phyloP scores from a whole-genome alignment of 2,888 invertebrate species.

The Itoplectis maculator region DNA sequence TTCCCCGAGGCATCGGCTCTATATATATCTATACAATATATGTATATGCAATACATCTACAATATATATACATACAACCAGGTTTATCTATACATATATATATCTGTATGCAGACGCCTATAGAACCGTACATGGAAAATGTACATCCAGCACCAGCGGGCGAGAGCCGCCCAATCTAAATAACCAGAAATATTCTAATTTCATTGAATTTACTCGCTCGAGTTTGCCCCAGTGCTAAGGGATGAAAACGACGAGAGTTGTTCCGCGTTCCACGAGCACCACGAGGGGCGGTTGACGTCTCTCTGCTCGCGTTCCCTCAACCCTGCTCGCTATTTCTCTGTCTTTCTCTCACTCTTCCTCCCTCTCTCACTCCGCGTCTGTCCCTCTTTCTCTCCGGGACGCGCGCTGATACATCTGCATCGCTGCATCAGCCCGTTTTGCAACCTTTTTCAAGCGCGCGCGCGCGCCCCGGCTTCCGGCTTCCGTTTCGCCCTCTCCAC shows the following conservation, averaged over 20 bases:
- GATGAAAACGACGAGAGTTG: slow-evolving; percentile 45
- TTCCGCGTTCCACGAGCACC: neutral
- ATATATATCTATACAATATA: neutral
- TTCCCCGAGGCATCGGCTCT: slow-evolving; percentile 35
- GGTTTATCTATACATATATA: neutral
- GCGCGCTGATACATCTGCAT: slow-evolving; percentile 53
- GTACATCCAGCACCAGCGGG: slow-evolving; percentile 9
- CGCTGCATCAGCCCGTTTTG: slow-evolving; percentile 24
- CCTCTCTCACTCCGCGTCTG: no score
- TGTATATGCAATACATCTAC: neutral
- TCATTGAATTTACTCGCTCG: slow-evolving; percentile 68
- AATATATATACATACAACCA: neutral
- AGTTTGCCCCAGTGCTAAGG: slow-evolving; percentile 51
- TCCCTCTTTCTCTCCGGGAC: neutral
- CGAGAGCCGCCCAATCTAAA: slow-evolving; percentile 66
- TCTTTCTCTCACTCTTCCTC: neutral
- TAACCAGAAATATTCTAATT: slow-evolving; percentile 74
- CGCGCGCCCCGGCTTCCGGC: neutral
- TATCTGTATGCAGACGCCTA: neutral
- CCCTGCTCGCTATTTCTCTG: no score
- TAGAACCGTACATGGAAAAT: slow-evolving; percentile 34
- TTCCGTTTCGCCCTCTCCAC: slow-evolving; percentile 21
- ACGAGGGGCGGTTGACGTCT: slow-evolving; percentile 10
- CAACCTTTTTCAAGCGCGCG: neutral
- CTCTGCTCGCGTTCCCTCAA: no score